Base-by-base conservation (phyloP, 2,113 vertebrate genomes). In the Oreochromis niloticus region DNA sequence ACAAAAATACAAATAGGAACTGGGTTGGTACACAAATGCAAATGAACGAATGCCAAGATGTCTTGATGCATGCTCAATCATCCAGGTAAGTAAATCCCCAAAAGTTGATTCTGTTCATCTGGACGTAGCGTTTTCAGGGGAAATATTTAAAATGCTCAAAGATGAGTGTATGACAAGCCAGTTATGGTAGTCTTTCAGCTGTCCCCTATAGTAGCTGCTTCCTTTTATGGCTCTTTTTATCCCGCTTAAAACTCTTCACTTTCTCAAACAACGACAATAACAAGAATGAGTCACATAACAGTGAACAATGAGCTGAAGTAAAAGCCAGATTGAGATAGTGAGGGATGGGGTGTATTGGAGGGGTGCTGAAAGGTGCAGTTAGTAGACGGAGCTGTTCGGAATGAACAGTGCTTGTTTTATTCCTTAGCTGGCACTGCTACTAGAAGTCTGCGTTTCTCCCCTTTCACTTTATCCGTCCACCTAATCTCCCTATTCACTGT, bases 391-490 rank as follows among this genome's bases (percentile, higher is more conserved):
- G 41, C 73, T 88, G 86, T 91, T 85, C 57, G 12, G 87, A 90
- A 84, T 68, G 92, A 96, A 97, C 96, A 96, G 94, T 93, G 93
- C 92, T 78, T 85, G 92, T 95, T 95, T 95, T 96, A 96, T 96
- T 95, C 94, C 66, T 93, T 32, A 78, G 66, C 93, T 94, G 93
- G 92, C 92, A 91, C 82, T 10, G 79, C 54, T 81, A 71, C 71
- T 85, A 30, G 88, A 66, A 71, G 81, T 85, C 87, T 81, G 55
- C 79, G 75, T 90, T 94, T 95, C 95, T 94, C 87, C 87, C 93
- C 92, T 95, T 95, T 95, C 91, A 94, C 88, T 91, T 94, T 94
- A 94, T 92, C 86, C 83, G 59, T 90, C 87, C 90, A 91, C 91
- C 92, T 92, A 93, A 94, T 92, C 89, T 93, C 83, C 66, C 87